A percentile compares a stretch with the other conserved stretches of the same genome.
phyloP scores from a whole-genome alignment of 2,888 invertebrate species.

The Atherix ibis region DNA sequence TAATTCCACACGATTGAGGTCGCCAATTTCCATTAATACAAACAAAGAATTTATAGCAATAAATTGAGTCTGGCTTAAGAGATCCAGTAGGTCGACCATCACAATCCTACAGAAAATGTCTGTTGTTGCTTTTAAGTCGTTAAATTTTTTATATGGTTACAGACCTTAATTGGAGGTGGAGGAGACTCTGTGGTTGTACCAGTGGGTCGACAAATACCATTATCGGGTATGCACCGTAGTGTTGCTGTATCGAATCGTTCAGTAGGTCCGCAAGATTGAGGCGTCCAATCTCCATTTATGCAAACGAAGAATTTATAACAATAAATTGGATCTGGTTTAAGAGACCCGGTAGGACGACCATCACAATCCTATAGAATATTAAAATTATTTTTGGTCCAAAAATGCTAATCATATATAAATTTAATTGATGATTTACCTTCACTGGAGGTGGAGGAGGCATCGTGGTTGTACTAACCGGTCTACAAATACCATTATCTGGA shows the following conservation, averaged over 20 bases:
- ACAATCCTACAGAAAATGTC: too few species aligned
- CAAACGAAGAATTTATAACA: constrained; percentile 15
- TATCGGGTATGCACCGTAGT: constrained; percentile 9
- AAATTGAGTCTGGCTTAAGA: constrained; percentile 4
- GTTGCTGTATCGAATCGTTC: constrained; percentile 13
- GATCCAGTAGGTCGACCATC: not conserved
- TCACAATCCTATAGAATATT: too few species aligned
- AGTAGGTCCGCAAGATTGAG: constrained; percentile 15
- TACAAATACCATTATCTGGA: constrained; percentile 2
- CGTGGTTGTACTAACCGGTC: constrained; percentile 7
- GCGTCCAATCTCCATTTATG: constrained; percentile 10
- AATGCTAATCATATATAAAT: too few species aligned
- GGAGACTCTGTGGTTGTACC: not conserved
- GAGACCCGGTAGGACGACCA: not conserved
- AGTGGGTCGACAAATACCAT: constrained; percentile 3
- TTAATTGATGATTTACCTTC: too few species aligned
- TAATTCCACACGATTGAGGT: not conserved
- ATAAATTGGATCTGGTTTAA: constrained; percentile 12
- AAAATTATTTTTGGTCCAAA: too few species aligned
- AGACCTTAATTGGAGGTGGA: too few species aligned
- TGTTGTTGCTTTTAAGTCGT: not conserved
- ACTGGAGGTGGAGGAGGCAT: too few species aligned
- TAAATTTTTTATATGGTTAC: too few species aligned
- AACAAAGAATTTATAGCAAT: not conserved
- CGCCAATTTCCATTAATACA: constrained; percentile 6